phyloP scores from a whole-genome alignment of 2,888 invertebrate species.

The Frankliniella fusca region DNA sequence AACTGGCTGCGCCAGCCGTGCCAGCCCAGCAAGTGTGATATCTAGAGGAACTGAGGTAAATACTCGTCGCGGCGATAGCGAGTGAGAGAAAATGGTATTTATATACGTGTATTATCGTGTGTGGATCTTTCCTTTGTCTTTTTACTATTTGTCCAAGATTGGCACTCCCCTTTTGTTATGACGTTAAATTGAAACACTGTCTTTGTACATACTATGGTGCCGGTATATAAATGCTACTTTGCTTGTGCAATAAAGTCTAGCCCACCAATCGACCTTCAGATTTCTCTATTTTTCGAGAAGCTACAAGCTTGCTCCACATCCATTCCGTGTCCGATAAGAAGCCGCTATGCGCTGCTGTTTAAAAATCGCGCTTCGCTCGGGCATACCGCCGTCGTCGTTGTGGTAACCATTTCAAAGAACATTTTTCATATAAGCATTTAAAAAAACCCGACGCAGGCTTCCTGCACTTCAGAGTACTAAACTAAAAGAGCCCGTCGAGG shows the following conservation, averaged over 20 bases:
- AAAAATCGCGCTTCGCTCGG: no score
- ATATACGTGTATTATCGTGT: constrained; percentile 23
- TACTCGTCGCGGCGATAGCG: not conserved
- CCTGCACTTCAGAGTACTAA: no score
- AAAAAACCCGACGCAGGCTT: no score
- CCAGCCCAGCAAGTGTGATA: not conserved
- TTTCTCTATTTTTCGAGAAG: no score
- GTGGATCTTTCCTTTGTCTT: constrained; percentile 21
- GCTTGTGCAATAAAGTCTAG: constrained; percentile 22
- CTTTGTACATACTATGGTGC: constrained; percentile 25
- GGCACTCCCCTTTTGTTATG: constrained; percentile 15
- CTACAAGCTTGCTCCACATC: no score
- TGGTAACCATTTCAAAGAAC: no score
- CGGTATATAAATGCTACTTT: constrained; percentile 25
- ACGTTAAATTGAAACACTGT: not conserved
- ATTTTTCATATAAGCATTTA: no score
- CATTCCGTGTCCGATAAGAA: no score
- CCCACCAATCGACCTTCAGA: not conserved
- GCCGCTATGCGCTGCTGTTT: no score
- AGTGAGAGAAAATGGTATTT: constrained; percentile 16
- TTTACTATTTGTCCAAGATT: constrained; percentile 13
- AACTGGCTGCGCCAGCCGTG: not conserved
- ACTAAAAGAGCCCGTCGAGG: no score
- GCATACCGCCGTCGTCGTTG: no score
- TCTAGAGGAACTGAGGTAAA: constrained; percentile 11